Evolutionary conservation across 2,113 vertebrate species (phyloP).

Genomic region (Xyrauchen texanus): DNA sequence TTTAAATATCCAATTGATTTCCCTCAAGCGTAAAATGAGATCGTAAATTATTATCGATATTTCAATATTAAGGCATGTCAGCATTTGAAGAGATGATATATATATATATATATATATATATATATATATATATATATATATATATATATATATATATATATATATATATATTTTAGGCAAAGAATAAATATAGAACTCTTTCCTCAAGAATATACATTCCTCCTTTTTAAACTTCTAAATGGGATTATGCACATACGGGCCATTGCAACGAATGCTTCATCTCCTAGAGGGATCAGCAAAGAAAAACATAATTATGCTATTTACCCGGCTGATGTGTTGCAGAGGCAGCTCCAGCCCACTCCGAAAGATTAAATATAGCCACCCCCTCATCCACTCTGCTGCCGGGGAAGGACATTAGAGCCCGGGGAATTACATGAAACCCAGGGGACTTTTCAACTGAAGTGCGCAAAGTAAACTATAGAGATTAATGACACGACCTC

Average conservation of each 20-base stretch:
- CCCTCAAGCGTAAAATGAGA: slow-evolving; percentile 46
- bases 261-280: slow-evolving; percentile 64
- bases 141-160: too few relatives aligned
- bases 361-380: slow-evolving; percentile 75
- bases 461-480: slow-evolving; percentile 75
- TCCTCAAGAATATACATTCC: slow-evolving; percentile 46
- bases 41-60: slow-evolving; percentile 48
- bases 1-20: slow-evolving; percentile 48
- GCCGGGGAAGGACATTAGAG: slow-evolving; percentile 75
- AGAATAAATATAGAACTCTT: slow-evolving; percentile 23
- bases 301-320: slow-evolving; percentile 76
- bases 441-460: slow-evolving; percentile 74
- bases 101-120: too few relatives aligned
- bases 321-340: slow-evolving; percentile 76
- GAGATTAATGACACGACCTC: slow-evolving; percentile 76
- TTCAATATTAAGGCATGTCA: slow-evolving; percentile 4
- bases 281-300: slow-evolving; percentile 62
- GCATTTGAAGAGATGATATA: background rate
- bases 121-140: too few relatives aligned
- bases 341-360: slow-evolving; percentile 72
- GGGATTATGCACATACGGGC: slow-evolving; percentile 50
- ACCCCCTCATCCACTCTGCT: slow-evolving; percentile 52
- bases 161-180: background rate
- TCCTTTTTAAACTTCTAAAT: slow-evolving; percentile 38
- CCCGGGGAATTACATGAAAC: slow-evolving; percentile 75